Base-by-base conservation (phyloP, 2,113 vertebrate species). In the Plectropomus leopardus region DNA sequence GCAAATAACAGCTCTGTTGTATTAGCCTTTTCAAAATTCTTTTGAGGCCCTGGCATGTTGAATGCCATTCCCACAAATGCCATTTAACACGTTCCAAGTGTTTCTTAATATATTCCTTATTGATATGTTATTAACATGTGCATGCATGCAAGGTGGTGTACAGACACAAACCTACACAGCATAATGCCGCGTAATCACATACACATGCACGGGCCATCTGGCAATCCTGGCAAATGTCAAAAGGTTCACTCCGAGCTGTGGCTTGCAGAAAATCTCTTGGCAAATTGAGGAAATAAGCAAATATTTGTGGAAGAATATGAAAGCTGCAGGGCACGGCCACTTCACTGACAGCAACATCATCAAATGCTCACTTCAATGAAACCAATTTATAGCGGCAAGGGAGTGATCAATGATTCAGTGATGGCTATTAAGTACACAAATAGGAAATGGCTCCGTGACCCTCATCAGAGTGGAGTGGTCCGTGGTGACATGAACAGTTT, bases 151-250 rank as follows among this genome's bases (percentile, higher is more conserved):
- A 47, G 21, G n/a, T 4, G 17, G 23, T 28, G 17, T 13, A 15
- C 8, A 30, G 2, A 23, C 42, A 42, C 47, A 54, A 53, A 53
- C 61, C 50, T 48, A 65, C 58, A 55, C 47, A 59, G 44, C 17
- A 19, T 3, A 50, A 74, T 48, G 19, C 28, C 44, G 36, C 58
- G 42, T 32, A 34, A 23, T 40, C 57, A 53, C 34, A 54, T n/a
- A 67, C 50, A 76, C 64, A 78, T 57, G 50, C 66, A 68, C 51
- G 64, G n/a, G 44, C 87, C 87, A 88, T 90, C 88, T 90, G 85
- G 76, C 63, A 75, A 75, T 72, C 57, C 79, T 82, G 81, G 78
- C 76, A 83, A 68, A 84, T 74, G 70, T 80, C 78, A 76, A 44
- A 82, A 51, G 73, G 66, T 79, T 85, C 60, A 23, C 40, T 84